Base-by-base conservation (phyloP, 2,797 vertebrate species). In the Coluber constrictor region DNA sequence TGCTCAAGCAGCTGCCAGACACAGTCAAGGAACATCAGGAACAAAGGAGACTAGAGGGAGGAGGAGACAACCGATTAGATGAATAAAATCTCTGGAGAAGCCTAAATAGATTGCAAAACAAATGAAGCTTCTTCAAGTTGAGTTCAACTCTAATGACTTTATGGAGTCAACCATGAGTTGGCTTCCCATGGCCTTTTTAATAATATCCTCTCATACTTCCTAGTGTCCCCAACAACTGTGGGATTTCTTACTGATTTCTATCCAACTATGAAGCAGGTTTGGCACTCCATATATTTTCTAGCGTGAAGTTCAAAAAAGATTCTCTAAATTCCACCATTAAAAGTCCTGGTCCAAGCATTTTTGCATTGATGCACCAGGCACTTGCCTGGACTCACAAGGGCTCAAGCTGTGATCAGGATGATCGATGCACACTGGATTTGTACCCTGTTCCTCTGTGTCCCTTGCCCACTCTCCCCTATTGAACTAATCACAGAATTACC, bases 1-100 rank as follows among this genome's bases (percentile, higher is more conserved):
- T 99, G 99, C 32, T 98, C 98, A 57, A 99, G 97, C 93, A 99
- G 98, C 97, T 99, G 99, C 99, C 99, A 99, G 20, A 99, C 98
- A 29, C 99, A 99, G 97, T 99, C 99, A 96, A 99, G 97, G 97
- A 99, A 99, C 88, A 99, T 98, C 96, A 98, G 93, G 97, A 99
- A 99, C 96, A 99, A 95, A 0, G 99, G 99, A 61, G 98, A 98
- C 99, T 99, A 94, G 56, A 37, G 56, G 2, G 18, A 23, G 20
- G 1, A 20, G 56, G 18, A 25, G 9, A 57, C n/a, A 32, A 7
- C 20, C 0, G n/a, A 56, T 57, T 13, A 25, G n/a, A 37, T 18
- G 11, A 2, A 32, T 7, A 16, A 70, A n/a, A 70, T 18, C 32
- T 79, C 70, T 43, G 32, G 1, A 59, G 57, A 16, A 18, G 37